A percentile compares a stretch with the other conserved stretches of the same genome.
Evolutionary conservation across 2,888 invertebrate species (phyloP).

Genomic region (Drepanosiphum platanoidis): DNA sequence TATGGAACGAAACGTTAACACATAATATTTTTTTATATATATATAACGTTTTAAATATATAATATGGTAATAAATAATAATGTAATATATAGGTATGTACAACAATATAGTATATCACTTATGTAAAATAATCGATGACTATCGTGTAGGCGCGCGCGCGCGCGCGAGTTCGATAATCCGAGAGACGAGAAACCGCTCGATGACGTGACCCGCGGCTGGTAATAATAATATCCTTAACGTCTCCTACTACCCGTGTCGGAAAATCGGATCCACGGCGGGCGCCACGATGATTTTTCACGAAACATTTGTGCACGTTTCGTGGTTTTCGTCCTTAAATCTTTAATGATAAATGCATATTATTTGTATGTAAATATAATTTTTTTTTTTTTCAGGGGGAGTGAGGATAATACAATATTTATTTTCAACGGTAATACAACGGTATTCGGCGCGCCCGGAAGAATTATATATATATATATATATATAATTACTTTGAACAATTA

Average conservation of each 20-base stretch:
- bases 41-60: too few species aligned
- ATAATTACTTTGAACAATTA: neutral
- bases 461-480: neutral
- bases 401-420: too few species aligned
- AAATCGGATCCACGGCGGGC: neutral
- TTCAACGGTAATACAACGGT: too few species aligned
- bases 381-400: too few species aligned
- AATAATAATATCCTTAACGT: too few species aligned
- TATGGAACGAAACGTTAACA: neutral
- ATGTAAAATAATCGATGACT: neutral
- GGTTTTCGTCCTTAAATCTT: neutral
- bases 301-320: neutral
- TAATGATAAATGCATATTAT: slow-evolving; percentile 17
- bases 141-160: too few species aligned
- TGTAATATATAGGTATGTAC: neutral
- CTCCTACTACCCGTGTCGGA: too few species aligned
- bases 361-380: neutral
- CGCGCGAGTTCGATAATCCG: neutral
- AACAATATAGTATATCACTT: neutral
- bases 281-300: neutral
- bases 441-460: too few species aligned
- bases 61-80: neutral
- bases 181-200: neutral
- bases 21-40: too few species aligned
- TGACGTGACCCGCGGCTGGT: too few species aligned